Evolutionary conservation across 2,888 invertebrate species (phyloP).

Genomic region (Epinotia bilunana): DNA sequence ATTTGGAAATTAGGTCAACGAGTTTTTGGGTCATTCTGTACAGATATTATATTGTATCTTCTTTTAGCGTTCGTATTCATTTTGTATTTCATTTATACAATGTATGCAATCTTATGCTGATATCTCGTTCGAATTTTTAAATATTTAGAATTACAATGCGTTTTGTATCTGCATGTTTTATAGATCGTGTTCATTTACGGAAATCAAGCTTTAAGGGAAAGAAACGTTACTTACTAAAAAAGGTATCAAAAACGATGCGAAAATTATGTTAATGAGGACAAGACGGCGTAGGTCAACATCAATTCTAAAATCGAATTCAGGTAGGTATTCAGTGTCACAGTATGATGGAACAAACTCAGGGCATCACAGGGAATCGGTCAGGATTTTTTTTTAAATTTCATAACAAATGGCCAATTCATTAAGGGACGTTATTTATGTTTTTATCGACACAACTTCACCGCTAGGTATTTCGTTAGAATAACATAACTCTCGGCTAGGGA

Average conservation of each 20-base stretch:
- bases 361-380: neutral
- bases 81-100: too few relatives aligned
- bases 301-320: neutral
- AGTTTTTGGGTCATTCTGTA: too few relatives aligned
- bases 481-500: neutral
- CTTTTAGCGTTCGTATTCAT: too few relatives aligned
- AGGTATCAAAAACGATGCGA: neutral
- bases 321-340: neutral
- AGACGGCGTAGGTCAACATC: neutral
- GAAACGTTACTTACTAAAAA: neutral
- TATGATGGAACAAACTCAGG: neutral
- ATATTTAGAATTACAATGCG: too few relatives aligned
- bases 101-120: too few relatives aligned
- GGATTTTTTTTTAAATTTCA: neutral
- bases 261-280: constrained; percentile 12
- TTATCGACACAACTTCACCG: neutral
- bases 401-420: constrained; percentile 1
- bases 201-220: neutral
- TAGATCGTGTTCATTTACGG: neutral
- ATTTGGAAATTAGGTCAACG: too few relatives aligned
- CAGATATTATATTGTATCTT: too few relatives aligned
- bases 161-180: too few relatives aligned
- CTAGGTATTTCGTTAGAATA: constrained; percentile 14
- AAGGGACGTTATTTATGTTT: neutral
- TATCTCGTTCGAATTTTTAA: too few relatives aligned